Base-by-base conservation (phyloP, 2,113 vertebrate species). In the Podiceps cristatus region DNA sequence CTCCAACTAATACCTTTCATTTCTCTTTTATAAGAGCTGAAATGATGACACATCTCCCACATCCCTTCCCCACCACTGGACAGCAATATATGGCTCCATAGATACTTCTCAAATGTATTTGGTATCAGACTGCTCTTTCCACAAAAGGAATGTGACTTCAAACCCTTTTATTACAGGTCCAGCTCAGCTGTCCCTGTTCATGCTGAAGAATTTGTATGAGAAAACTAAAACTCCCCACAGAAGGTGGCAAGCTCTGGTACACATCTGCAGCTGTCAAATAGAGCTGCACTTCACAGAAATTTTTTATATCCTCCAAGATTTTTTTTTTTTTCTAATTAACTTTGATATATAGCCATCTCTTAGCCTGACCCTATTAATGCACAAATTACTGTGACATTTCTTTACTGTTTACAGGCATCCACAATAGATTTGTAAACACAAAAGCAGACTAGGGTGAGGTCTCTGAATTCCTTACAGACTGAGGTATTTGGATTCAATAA, bases 301-400 rank as follows among this genome's bases (percentile, higher is more conserved):
- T 18, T 92, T 92, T 91, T 47, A 25, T n/a, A 63, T 59, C 6
- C 29, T 86, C 60, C 44, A 84, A 55, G 16, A 50, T 45, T 23
- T 27, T 76, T 87, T 77, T 80, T 68, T 37, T 75, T 92, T 94
- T 50, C 42, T 81, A 84, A 96, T 94, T 96, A 89, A 29, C 52
- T 93, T 92, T 93, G 64, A 67, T 74, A 81, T 63, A 56, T 50
- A 81, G 20, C 35, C 27, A 37, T 67, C 12, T 88, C 56, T 88
- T 47, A 93, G 27, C n/a, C 55, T 52, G 56, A 88, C 58, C 58
- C 31, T 79, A n/a, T 42, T 63, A 74, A 67, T 50, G 15, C 22
- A 71, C 8, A 67, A 80, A 59, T 71, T 83, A 84, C 29, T 60
- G 81, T 86, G 64, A 44, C 76, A 68, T 60, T 76, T 84, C 11